A percentile compares a stretch with the other conserved stretches of the same genome.
Evolutionary conservation across 1,140 invertebrate genomes (phyloP).

Genomic region (Euwallacea fornicatus): DNA sequence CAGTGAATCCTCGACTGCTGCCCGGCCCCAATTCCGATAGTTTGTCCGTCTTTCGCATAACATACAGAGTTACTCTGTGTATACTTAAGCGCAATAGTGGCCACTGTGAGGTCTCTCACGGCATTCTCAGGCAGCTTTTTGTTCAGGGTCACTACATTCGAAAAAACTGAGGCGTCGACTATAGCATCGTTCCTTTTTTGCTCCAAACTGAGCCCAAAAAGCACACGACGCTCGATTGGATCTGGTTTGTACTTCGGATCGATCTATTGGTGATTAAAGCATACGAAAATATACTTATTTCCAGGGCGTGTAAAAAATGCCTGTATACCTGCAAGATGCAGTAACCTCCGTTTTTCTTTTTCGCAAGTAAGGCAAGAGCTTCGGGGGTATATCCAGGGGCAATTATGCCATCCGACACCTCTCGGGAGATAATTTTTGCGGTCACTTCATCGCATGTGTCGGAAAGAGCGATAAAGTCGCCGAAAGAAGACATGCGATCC

Average conservation of each 20-base stretch:
- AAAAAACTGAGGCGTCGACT: constrained; percentile 79
- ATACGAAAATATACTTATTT: background rate
- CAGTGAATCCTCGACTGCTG: constrained; percentile 98
- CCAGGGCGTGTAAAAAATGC: background rate
- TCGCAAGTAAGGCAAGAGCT: constrained; percentile 86
- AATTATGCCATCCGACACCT: constrained; percentile 96
- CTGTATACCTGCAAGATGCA: constrained; percentile 74
- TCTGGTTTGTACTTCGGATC: constrained; percentile 84
- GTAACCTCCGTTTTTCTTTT: constrained; percentile 94
- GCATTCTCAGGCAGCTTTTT: constrained; percentile 73
- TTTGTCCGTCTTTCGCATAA: constrained; percentile 88
- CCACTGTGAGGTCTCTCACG: constrained; percentile 89
- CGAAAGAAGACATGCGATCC: constrained; percentile 98
- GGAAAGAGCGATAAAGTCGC: constrained; percentile 95
- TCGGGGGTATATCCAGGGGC: constrained; percentile 86
- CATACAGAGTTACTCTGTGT: constrained; percentile 98
- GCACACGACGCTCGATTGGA: constrained; percentile 78
- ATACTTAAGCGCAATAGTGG: constrained; percentile 95
- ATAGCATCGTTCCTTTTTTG: constrained; percentile 89
- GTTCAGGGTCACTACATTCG: constrained; percentile 79
- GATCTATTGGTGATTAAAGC: constrained; percentile 63
- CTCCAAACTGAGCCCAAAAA: constrained; percentile 91
- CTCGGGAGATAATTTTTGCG: constrained; percentile 72
- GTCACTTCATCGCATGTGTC: constrained; percentile 88
- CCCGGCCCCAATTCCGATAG: constrained; percentile 92